Percentiles rank a stretch among this genome's conserved stretches.
Evolutionary conservation across 2,888 invertebrate genomes (phyloP).

Genomic region (Bombyx huttoni): DNA sequence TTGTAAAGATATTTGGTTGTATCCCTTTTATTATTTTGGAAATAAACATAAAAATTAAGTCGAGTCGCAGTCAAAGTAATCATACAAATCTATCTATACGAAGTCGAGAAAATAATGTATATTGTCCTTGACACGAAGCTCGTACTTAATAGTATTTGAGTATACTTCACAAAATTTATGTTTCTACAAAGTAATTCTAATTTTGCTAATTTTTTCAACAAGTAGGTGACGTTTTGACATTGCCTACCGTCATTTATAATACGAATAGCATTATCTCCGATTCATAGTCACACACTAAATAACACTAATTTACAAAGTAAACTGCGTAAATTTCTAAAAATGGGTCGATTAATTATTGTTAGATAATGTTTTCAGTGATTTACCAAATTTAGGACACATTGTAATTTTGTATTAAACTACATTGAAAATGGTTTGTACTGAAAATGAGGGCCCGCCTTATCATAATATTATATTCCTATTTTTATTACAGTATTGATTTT

Average conservation of each 20-base stretch:
- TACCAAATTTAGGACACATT: too few relatives aligned
- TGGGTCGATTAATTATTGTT: not conserved
- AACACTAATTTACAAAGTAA: not conserved
- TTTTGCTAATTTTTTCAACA: conserved; percentile 5
- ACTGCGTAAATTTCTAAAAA: not conserved
- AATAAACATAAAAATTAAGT: not conserved
- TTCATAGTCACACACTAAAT: not conserved
- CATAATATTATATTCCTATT: too few relatives aligned
- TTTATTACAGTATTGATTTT: too few relatives aligned
- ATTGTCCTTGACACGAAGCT: not conserved
- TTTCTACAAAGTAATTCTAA: not conserved
- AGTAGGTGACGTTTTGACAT: conserved; percentile 22
- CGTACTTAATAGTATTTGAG: not conserved
- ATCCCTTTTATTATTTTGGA: not conserved
- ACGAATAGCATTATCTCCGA: not conserved
- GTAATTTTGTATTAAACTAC: too few relatives aligned
- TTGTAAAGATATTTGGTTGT: too few relatives aligned
- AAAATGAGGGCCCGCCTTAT: too few relatives aligned
- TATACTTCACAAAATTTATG: not conserved
- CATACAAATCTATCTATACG: not conserved
- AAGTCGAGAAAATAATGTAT: not conserved
- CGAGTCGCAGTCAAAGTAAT: not conserved
- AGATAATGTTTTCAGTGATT: too few relatives aligned
- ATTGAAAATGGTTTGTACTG: too few relatives aligned
- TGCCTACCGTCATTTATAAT: not conserved